phyloP scores from a whole-genome alignment of 2,113 vertebrate species.

The Bufo bufo region DNA sequence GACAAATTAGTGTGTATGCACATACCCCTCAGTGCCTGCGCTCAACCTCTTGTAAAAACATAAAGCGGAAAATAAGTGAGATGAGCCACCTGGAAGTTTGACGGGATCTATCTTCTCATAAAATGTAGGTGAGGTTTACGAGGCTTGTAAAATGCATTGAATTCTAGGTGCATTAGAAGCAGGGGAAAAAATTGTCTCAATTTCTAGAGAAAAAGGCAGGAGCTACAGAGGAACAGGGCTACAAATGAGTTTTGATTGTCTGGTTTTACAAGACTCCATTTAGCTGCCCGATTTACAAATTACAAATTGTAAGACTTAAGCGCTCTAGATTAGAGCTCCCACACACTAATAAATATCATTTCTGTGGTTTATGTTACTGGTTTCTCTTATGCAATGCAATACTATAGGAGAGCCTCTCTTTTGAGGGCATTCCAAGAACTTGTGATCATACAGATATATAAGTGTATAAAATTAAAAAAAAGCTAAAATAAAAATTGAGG shows the following conservation, averaged over 20 bases:
- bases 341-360: slow-evolving; percentile 37
- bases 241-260: slow-evolving; percentile 39
- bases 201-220: slow-evolving; percentile 33
- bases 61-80: slow-evolving; percentile 42
- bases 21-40: neutral
- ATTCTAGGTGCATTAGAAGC: slow-evolving; percentile 44
- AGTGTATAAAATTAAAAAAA: neutral
- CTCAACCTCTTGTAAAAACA: slow-evolving; percentile 46
- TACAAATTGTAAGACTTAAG: slow-evolving; percentile 41
- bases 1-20: slow-evolving; percentile 32
- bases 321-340: slow-evolving; percentile 13
- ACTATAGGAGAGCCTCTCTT: neutral
- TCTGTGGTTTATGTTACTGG: slow-evolving; percentile 4
- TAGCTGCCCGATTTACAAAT: slow-evolving; percentile 45
- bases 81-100: slow-evolving; percentile 47
- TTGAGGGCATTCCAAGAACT: neutral
- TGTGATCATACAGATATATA: neutral
- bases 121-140: slow-evolving; percentile 55
- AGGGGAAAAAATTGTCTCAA: slow-evolving; percentile 32
- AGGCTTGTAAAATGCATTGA: slow-evolving; percentile 48
- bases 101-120: slow-evolving; percentile 55
- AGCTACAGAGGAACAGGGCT: slow-evolving; percentile 19
- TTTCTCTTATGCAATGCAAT: slow-evolving; percentile 2
- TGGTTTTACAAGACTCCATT: slow-evolving; percentile 43
- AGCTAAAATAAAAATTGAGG: neutral